A percentile compares a stretch with the other conserved stretches of the same genome.
Evolutionary conservation across 2,888 invertebrate species (phyloP).

Genomic region (Papilio demoleus): DNA sequence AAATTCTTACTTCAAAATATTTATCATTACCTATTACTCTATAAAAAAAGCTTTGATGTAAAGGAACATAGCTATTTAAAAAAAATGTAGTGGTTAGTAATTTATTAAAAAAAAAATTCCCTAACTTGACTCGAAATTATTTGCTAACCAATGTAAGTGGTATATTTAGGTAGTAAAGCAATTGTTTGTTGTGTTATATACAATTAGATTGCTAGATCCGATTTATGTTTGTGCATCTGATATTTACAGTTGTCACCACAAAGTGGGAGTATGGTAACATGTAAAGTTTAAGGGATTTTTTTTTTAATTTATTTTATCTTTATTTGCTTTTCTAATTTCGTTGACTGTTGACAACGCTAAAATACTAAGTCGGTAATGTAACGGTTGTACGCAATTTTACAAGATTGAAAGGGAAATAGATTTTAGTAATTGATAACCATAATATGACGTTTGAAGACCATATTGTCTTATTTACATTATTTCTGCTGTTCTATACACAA

Average conservation of each 20-base stretch:
- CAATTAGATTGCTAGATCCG: conserved; percentile 36
- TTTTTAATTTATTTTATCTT: conserved; percentile 61
- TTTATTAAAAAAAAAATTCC: conserved; percentile 3
- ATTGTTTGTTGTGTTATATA: conserved; percentile 34
- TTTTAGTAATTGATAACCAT: conserved; percentile 32
- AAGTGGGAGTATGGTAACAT: conserved; percentile 36
- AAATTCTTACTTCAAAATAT: not conserved
- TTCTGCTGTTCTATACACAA: conserved; percentile 26
- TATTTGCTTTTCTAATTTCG: conserved; percentile 49
- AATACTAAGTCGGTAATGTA: conserved; percentile 11
- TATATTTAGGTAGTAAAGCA: conserved; percentile 29
- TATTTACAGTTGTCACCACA: conserved; percentile 34
- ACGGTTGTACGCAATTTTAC: conserved; percentile 32
- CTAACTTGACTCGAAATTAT: conserved; percentile 24
- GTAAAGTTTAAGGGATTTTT: conserved; percentile 43
- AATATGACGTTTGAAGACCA: conserved; percentile 25
- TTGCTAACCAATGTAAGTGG: conserved; percentile 20
- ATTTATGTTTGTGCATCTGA: conserved; percentile 30
- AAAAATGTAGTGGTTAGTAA: not conserved
- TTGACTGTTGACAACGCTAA: conserved; percentile 39
- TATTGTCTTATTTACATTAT: conserved; percentile 31
- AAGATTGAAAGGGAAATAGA: conserved; percentile 34
- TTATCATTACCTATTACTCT: not conserved
- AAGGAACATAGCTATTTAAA: conserved; percentile 3
- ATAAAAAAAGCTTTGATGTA: conserved; percentile 12